Evolutionary conservation across 2,888 invertebrate species (phyloP).

Genomic region (Synanthedon myopaeformis): DNA sequence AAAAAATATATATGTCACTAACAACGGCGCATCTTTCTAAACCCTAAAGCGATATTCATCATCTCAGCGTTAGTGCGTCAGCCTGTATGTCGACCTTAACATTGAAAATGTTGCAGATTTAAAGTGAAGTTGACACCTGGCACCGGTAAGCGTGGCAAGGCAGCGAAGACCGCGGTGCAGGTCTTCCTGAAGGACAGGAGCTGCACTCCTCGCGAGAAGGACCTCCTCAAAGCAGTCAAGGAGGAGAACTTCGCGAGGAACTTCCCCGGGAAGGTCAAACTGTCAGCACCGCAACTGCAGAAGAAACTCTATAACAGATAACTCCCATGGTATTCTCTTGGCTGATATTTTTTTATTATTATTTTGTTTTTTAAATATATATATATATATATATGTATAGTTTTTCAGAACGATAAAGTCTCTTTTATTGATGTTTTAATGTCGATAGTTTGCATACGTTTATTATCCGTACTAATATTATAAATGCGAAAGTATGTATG

Average conservation of each 20-base stretch:
- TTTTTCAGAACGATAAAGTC: too few species aligned
- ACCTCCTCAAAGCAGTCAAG: slow-evolving; percentile 90
- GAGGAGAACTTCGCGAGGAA: slow-evolving; percentile 94
- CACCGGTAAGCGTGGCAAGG: slow-evolving; percentile 93
- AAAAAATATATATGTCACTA: too few species aligned
- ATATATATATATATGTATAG: too few species aligned
- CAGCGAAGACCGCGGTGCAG: slow-evolving; percentile 89
- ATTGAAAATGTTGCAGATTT: slow-evolving; percentile 68
- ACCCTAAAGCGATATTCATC: too few species aligned
- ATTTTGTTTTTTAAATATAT: too few species aligned
- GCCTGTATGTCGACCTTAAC: too few species aligned
- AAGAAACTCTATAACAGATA: slow-evolving; percentile 71
- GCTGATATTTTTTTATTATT: background rate
- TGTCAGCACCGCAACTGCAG: slow-evolving; percentile 87
- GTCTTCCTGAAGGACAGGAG: slow-evolving; percentile 88
- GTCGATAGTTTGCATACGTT: too few species aligned
- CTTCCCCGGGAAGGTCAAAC: slow-evolving; percentile 96
- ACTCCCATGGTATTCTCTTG: slow-evolving; percentile 4
- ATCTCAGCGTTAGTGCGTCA: too few species aligned
- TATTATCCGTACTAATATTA: too few species aligned
- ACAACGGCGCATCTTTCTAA: too few species aligned
- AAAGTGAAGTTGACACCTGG: slow-evolving; percentile 97
- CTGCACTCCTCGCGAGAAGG: slow-evolving; percentile 83
- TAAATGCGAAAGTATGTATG: too few species aligned
- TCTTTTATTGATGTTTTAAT: too few species aligned